These are phyloP conservation scores for Sterna hirundo DNA, from an alignment of 2,113 vertebrate species.

Conservation along the genomic window DNA sequence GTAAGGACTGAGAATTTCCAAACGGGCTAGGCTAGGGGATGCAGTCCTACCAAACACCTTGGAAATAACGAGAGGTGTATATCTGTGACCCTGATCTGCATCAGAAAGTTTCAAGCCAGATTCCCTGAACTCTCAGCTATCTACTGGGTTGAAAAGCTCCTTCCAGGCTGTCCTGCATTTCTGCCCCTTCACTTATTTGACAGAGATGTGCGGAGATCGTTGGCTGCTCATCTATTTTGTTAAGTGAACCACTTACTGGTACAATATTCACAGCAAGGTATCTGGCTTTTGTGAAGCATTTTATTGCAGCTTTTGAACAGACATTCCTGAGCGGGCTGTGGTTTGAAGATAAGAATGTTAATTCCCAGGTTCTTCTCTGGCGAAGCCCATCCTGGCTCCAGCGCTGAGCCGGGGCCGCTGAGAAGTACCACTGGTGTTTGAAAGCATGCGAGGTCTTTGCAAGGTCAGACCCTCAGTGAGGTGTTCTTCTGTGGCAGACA, in stretches of 20 bases:
- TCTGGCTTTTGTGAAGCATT: constrained; percentile 28
- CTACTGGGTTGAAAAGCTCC: not conserved
- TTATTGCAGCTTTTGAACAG: constrained; percentile 6
- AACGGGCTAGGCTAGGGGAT: not conserved
- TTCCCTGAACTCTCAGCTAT: not conserved
- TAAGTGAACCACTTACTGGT: not conserved
- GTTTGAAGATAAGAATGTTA: constrained; percentile 53
- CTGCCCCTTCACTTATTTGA: not conserved
- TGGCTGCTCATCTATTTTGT: not conserved
- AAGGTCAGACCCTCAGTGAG: not conserved
- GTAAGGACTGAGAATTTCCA: not conserved
- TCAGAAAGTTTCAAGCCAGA: not conserved
- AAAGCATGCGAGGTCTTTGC: not conserved
- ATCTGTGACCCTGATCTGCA: not conserved
- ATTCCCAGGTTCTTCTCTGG: not conserved
- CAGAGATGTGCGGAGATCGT: not conserved
- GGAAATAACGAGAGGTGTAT: not conserved
- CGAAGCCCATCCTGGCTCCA: not conserved
- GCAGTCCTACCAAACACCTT: not conserved
- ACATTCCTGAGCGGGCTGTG: not conserved
- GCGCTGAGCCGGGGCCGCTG: not conserved
- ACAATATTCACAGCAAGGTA: not conserved
- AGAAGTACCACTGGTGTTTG: not conserved
- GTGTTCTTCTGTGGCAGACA: not conserved
- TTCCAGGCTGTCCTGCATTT: not conserved